Conservation (phyloP, 2,113 vertebrate genomes). For the Phalacrocorax aristotelis region DNA sequence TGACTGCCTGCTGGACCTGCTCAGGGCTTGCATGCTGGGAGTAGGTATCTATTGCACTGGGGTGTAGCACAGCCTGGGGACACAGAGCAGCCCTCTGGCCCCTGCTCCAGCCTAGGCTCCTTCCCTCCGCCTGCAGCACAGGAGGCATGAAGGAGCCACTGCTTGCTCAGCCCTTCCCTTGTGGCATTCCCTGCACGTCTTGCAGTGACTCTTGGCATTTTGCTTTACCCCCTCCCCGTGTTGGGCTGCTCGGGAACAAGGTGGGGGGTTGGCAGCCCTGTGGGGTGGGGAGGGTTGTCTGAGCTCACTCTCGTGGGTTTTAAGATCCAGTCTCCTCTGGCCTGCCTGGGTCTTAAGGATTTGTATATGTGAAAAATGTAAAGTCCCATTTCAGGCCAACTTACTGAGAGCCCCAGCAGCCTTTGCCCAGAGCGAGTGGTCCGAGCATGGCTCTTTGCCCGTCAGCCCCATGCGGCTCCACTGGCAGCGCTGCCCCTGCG, state of each 20-base stretch:
- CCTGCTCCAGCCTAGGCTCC: not conserved
- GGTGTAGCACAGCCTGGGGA: not conserved
- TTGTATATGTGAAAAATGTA: not conserved
- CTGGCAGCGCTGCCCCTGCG: rapidly evolving
- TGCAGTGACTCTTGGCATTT: not conserved
- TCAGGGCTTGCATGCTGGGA: rapidly evolving
- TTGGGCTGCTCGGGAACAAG: not conserved
- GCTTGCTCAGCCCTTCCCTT: rapidly evolving
- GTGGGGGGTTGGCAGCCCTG: not conserved
- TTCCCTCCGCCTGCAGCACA: rapidly evolving
- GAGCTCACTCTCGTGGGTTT: not conserved
- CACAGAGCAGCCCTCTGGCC: not conserved
- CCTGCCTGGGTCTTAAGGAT: not conserved
- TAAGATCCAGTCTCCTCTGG: not conserved
- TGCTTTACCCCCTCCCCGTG: not conserved
- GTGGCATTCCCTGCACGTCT: rapidly evolving
- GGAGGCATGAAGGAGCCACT: rapidly evolving
- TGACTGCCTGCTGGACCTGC: not conserved
- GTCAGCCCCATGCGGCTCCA: rapidly evolving
- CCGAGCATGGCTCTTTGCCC: rapidly evolving
- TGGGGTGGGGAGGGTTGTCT: not conserved
- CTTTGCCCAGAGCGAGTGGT: rapidly evolving
- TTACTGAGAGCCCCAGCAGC: not conserved
- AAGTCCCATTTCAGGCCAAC: not conserved
- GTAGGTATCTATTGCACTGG: not conserved